These are phyloP conservation scores for Megalops atlanticus DNA, from an alignment of 2,113 vertebrate genomes.

Conservation along the genomic window DNA sequence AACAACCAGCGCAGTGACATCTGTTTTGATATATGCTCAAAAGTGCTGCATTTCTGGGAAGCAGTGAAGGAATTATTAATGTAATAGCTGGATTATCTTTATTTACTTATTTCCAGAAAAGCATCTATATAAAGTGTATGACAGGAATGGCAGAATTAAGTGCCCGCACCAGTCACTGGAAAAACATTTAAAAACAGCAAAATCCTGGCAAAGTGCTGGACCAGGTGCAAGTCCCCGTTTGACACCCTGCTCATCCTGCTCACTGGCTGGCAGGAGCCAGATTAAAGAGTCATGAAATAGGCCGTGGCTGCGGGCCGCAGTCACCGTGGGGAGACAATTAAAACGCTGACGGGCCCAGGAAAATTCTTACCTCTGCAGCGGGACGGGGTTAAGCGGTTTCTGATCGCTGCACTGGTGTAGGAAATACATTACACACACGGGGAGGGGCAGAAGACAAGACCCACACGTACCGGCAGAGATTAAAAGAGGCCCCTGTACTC, in stretches of 20 bases:
- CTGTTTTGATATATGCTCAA: too few species aligned
- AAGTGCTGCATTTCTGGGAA: too few species aligned
- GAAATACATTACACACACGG: background rate
- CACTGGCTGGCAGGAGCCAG: background rate
- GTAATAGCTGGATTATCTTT: conserved; percentile 61
- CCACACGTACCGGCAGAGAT: too few species aligned
- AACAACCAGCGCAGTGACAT: too few species aligned
- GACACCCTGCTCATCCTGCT: background rate
- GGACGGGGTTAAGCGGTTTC: background rate
- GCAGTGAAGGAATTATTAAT: conserved; percentile 48
- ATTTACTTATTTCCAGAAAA: conserved; percentile 19
- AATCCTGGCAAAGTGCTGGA: conserved; percentile 69
- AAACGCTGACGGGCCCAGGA: too few species aligned
- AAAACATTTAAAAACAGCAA: conserved; percentile 1
- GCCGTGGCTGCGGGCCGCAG: background rate
- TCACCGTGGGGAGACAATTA: background rate
- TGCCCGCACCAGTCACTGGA: conserved; percentile 35
- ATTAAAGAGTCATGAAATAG: conserved; percentile 3
- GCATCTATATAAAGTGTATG: background rate
- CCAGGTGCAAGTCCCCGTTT: background rate
- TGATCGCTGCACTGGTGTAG: background rate
- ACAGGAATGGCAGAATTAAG: conserved; percentile 38
- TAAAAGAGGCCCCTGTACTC: too few species aligned
- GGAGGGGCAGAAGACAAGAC: too few species aligned
- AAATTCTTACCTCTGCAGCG: background rate